These are phyloP conservation scores for Halichoerus grypus DNA, from an alignment of 2,113 vertebrate species.

Conservation along the genomic window DNA sequence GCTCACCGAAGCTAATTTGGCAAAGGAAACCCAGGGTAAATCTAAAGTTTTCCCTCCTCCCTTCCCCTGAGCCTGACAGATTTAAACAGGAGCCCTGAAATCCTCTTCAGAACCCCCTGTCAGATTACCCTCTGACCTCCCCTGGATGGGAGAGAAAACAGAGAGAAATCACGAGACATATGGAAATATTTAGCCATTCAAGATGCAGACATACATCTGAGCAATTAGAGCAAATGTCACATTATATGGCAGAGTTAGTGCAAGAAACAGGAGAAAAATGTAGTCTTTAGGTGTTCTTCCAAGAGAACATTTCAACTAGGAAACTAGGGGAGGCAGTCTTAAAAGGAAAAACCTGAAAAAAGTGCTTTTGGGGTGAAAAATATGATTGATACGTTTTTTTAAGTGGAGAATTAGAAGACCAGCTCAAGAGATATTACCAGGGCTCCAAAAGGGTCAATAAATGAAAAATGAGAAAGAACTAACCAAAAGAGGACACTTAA, in stretches of 20 bases:
- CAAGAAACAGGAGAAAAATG: not conserved
- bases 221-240: slow-evolving; percentile 44
- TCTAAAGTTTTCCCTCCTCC: not conserved
- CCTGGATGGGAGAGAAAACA: not conserved
- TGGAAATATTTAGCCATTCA: slow-evolving; percentile 37
- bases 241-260: not conserved
- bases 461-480: not conserved
- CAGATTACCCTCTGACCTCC: not conserved
- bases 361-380: not conserved
- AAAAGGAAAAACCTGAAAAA: not conserved
- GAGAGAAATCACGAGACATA: not conserved
- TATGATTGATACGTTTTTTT: slow-evolving; percentile 23
- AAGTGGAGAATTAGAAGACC: slow-evolving; percentile 13
- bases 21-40: not conserved
- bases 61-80: not conserved
- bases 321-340: not conserved
- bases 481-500: not conserved
- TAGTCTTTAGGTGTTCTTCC: not conserved
- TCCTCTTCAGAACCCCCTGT: not conserved
- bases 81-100: not conserved
- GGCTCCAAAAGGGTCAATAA: not conserved
- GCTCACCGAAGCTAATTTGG: not conserved
- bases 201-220: slow-evolving; percentile 3
- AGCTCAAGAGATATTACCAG: not conserved
- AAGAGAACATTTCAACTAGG: not conserved